Conservation (phyloP, 2,888 invertebrate genomes). For the Drosophila prolongata region DNA sequence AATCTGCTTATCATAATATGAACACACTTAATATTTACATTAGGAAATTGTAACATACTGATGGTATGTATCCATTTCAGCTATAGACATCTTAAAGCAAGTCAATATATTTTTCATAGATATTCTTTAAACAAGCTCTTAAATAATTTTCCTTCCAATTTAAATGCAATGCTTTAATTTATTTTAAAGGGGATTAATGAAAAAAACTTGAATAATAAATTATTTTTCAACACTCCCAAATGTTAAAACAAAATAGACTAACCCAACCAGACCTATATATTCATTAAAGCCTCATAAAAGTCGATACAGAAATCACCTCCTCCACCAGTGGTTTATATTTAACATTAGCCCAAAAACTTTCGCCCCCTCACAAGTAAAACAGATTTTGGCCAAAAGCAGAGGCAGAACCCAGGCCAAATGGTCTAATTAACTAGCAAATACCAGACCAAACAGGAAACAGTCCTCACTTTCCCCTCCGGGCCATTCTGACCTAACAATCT, state of each 20-base stretch:
- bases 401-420: conserved; percentile 49
- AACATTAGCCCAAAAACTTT: conserved; percentile 61
- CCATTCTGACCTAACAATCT: conserved; percentile 40
- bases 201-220: background rate
- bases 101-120: too few relatives aligned
- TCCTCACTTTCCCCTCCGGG: conserved; percentile 47
- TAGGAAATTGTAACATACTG: too few relatives aligned
- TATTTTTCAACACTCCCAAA: background rate
- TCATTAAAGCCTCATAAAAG: conserved; percentile 36
- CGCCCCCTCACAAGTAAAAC: conserved; percentile 9
- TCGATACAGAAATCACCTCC: conserved; percentile 44
- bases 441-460: conserved; percentile 24
- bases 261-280: background rate
- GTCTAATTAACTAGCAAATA: conserved; percentile 66
- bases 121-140: too few relatives aligned
- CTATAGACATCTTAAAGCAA: too few relatives aligned
- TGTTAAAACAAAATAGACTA: background rate
- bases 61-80: too few relatives aligned
- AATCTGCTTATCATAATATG: too few relatives aligned
- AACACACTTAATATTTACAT: too few relatives aligned
- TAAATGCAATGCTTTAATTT: background rate
- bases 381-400: conserved; percentile 13
- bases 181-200: too few relatives aligned
- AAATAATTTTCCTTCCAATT: background rate
- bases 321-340: conserved; percentile 53